A percentile compares a stretch with the other conserved stretches of the same genome.
Evolutionary conservation across 2,797 vertebrate species (phyloP).

Genomic region (Ctenochaetus hawaiiensis): DNA sequence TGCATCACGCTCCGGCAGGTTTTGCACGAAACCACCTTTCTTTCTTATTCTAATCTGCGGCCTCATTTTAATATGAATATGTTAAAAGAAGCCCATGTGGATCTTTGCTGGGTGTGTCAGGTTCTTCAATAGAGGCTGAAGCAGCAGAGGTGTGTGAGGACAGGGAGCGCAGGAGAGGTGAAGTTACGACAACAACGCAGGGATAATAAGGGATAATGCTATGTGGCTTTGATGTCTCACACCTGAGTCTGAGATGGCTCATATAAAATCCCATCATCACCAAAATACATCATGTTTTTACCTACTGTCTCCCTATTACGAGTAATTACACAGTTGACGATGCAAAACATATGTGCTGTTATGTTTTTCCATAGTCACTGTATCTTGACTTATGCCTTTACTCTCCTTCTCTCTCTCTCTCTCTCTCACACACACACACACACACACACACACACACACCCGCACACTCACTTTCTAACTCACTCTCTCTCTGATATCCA

Average conservation of each 20-base stretch:
- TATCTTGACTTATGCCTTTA: background rate
- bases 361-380: background rate
- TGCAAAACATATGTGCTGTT: slow-evolving; percentile 14
- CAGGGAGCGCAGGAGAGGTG: slow-evolving; percentile 11
- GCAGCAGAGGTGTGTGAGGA: slow-evolving; percentile 14
- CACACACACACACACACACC: background rate
- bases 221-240: slow-evolving; percentile 39
- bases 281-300: background rate
- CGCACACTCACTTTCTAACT: background rate
- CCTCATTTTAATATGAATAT: slow-evolving; percentile 75
- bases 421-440: background rate
- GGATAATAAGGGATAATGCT: slow-evolving; percentile 36
- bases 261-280: slow-evolving; percentile 13
- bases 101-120: slow-evolving; percentile 33
- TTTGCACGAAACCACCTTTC: slow-evolving; percentile 44
- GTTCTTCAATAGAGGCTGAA: slow-evolving; percentile 27
- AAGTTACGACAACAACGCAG: slow-evolving; percentile 25
- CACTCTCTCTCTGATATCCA: slow-evolving; percentile 47
- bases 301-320: slow-evolving; percentile 1
- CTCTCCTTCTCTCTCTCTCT: slow-evolving; percentile 14
- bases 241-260: slow-evolving; percentile 26
- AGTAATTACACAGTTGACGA: slow-evolving; percentile 7
- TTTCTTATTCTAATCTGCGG: slow-evolving; percentile 57
- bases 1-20: slow-evolving; percentile 38
- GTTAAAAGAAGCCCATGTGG: slow-evolving; percentile 50